Evolutionary conservation across 2,888 invertebrate species (phyloP), one percentile per base, ranked within the genome.

Genomic region (Xanthorhoe spadicearia): DNA sequence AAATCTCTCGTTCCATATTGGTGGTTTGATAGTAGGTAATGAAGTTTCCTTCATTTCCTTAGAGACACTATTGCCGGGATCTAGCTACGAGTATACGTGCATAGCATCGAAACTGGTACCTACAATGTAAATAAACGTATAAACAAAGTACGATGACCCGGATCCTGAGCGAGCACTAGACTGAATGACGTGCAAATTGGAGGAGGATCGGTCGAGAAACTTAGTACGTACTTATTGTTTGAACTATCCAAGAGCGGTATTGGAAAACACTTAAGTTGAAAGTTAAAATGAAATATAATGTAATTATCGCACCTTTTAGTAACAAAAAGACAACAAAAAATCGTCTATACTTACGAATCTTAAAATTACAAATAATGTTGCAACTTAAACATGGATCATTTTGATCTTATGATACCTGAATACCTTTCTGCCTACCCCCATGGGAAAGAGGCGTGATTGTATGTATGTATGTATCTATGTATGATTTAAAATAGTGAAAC

Each of bases 121-220:
- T 57, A 56, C 55, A 43, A 38, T 60, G 60, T 65, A 51, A 65
- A 60, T 48, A 65, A 56, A 61, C 35, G 38, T 48, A 55, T 46
- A 62, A 48, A 62, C 58, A 58, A 32, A 64, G 68, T 61, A 56
- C 68, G 61, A 53, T 61, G 64, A 68, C 68, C 68, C 68, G 68
- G 68, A 68, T 68, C 49, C 54, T 19, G 10, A 64, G 64, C 57
- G 10, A 64, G 64, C 57, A 50, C 57, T 64, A 68, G 67, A 64
- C 57, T 23, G 64, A 54, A 68, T 68, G 68, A 68, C 68, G 68
- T 68, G 68, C 68, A 64, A 68, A 61, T 68, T 64, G 61, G 64
- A 49, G 50, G 53, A 57, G 61, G 60, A 68, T 57, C 49, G 61
- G 63, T 53, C 58, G 49, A 53, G 67, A 64, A 63, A 64, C 67